Percentiles rank a stretch among this genome's conserved stretches.
phyloP scores from a whole-genome alignment of 1,140 invertebrate genomes.

The Heliconius eleuchia region DNA sequence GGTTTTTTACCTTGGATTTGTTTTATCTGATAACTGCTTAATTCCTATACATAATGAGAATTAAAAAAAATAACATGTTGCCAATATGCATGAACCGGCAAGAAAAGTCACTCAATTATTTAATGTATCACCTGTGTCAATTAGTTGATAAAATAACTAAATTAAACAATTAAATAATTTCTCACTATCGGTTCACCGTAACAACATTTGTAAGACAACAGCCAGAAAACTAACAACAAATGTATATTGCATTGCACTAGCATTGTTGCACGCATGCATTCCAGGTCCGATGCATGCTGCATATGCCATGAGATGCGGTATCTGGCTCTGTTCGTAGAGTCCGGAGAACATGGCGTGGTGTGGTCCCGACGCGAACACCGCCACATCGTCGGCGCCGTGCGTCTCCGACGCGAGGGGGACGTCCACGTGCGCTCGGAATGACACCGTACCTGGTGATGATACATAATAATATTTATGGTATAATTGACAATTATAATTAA shows the following conservation, averaged over 20 bases:
- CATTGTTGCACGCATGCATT: constrained; percentile 41
- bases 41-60: too few species aligned
- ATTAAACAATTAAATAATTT: too few species aligned
- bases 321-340: constrained; percentile 83
- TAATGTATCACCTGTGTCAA: too few species aligned
- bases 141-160: too few species aligned
- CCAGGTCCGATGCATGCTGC: constrained; percentile 69
- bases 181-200: neutral
- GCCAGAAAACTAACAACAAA: neutral
- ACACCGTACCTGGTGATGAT: constrained; percentile 42
- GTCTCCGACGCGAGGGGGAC: constrained; percentile 62
- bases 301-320: constrained; percentile 84
- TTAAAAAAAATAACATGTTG: too few species aligned
- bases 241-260: neutral
- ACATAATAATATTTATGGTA: too few species aligned
- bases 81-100: too few species aligned
- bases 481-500: too few species aligned
- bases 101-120: too few species aligned
- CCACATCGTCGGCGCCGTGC: constrained; percentile 87
- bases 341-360: constrained; percentile 83
- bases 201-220: neutral
- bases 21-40: too few species aligned
- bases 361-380: constrained; percentile 83
- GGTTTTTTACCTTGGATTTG: too few species aligned
- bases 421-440: constrained; percentile 67